Conservation (phyloP, 2,797 vertebrate species). For the Capromys pilorides region DNA sequence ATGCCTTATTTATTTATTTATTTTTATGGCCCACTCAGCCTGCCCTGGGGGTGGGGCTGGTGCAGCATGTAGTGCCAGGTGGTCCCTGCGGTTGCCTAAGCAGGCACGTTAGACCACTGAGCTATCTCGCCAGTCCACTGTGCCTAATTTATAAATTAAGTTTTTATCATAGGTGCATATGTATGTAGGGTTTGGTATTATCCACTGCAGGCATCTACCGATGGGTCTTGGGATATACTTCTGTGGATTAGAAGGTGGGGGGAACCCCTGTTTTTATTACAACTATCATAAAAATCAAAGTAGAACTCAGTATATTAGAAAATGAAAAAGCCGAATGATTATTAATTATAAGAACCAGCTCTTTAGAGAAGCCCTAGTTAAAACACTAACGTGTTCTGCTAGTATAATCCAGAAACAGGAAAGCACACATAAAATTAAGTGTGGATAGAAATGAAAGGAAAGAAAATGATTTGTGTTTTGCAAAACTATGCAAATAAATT, state of each 20-base stretch:
- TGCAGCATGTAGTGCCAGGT: no score
- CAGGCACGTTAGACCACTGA: no score
- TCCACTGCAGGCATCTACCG: not conserved
- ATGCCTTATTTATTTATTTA: no score
- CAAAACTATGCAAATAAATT: not conserved
- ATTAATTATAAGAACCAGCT: not conserved
- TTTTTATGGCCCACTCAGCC: no score
- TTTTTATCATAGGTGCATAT: not conserved
- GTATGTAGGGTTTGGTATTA: not conserved
- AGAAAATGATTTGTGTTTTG: not conserved
- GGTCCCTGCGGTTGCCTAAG: no score
- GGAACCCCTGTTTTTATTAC: no score
- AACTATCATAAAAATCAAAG: not conserved
- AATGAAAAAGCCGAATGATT: not conserved
- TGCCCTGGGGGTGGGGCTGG: no score
- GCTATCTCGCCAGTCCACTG: no score
- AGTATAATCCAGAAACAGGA: not conserved
- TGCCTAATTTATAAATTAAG: not conserved
- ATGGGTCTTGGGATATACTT: not conserved
- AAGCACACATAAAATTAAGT: not conserved
- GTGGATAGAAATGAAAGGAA: not conserved
- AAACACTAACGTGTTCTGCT: not conserved
- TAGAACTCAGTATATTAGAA: constrained; percentile 3
- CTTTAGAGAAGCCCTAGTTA: not conserved
- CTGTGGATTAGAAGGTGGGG: not conserved